phyloP scores from a whole-genome alignment of 2,888 invertebrate genomes.

The Suillia variegata region DNA sequence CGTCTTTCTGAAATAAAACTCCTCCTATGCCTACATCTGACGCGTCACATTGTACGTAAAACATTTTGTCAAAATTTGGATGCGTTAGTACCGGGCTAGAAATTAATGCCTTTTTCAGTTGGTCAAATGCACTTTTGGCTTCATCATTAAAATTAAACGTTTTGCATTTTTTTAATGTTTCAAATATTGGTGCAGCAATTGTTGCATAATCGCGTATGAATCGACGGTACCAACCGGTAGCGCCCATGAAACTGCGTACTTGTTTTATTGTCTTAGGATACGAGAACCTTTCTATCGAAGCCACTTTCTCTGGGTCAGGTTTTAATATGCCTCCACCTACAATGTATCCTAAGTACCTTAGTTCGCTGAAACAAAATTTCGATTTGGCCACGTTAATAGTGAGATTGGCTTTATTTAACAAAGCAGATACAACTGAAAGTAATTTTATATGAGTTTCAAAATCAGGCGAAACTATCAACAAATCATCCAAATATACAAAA shows the following conservation, averaged over 20 bases:
- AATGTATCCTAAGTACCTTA: conserved; percentile 19
- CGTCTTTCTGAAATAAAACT: conserved; percentile 16
- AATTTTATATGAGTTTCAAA: conserved; percentile 5
- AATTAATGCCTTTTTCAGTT: no score
- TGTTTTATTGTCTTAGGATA: conserved; percentile 2
- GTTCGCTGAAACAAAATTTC: conserved; percentile 19
- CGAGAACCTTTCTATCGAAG: conserved; percentile 10
- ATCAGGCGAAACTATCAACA: neutral
- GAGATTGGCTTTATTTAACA: conserved; percentile 11
- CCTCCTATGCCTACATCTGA: conserved; percentile 16
- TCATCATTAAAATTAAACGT: neutral
- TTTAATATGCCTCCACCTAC: conserved; percentile 17
- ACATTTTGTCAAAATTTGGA: conserved; percentile 21
- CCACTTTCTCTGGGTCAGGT: conserved; percentile 20
- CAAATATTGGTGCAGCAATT: conserved; percentile 11
- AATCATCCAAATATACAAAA: neutral
- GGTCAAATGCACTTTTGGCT: neutral
- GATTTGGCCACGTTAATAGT: conserved; percentile 22
- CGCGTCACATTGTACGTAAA: conserved; percentile 26
- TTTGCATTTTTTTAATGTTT: conserved; percentile 11
- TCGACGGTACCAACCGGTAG: conserved; percentile 24
- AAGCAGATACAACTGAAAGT: neutral
- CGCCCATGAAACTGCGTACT: conserved; percentile 17
- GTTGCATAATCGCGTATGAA: conserved; percentile 16
- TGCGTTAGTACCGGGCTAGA: conserved; percentile 17